Conservation (phyloP, 1,140 invertebrate species). For the Cotesia chilonis region DNA sequence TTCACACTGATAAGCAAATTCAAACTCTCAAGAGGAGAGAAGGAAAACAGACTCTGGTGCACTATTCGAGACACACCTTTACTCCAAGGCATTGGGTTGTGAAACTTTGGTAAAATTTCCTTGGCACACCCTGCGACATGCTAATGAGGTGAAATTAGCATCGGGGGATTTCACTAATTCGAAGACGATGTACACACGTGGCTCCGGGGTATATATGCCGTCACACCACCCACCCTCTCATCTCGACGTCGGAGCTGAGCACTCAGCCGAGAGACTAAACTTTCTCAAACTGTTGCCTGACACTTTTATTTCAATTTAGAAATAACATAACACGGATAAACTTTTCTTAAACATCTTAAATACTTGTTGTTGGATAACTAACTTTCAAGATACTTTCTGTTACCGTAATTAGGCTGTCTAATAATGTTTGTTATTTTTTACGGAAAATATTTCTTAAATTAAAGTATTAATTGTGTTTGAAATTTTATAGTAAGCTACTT, state of each 20-base stretch:
- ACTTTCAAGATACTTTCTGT: neutral
- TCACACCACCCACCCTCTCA: neutral
- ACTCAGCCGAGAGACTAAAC: neutral
- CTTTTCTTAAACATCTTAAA: constrained; percentile 7
- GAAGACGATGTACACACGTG: constrained; percentile 32
- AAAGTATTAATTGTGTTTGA: too few relatives aligned
- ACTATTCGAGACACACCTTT: constrained; percentile 9
- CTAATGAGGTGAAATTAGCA: constrained; percentile 41
- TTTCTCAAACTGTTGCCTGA: constrained; percentile 22
- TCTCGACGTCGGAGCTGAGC: too few relatives aligned
- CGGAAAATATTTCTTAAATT: too few relatives aligned
- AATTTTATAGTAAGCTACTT: too few relatives aligned
- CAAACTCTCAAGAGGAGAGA: neutral
- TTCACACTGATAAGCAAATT: neutral
- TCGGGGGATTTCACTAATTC: constrained; percentile 19
- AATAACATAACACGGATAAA: constrained; percentile 10
- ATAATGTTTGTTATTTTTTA: too few relatives aligned
- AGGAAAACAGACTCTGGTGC: neutral
- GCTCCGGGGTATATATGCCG: neutral
- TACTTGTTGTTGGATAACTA: constrained; percentile 4
- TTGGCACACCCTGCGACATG: constrained; percentile 29
- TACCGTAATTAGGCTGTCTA: too few relatives aligned
- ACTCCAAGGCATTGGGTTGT: neutral
- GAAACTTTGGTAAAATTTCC: constrained; percentile 39
- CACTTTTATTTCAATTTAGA: constrained; percentile 29